Evolutionary conservation across 2,113 vertebrate species (phyloP), one percentile per base, ranked within the genome.

Genomic region (Anolis sagrei): DNA sequence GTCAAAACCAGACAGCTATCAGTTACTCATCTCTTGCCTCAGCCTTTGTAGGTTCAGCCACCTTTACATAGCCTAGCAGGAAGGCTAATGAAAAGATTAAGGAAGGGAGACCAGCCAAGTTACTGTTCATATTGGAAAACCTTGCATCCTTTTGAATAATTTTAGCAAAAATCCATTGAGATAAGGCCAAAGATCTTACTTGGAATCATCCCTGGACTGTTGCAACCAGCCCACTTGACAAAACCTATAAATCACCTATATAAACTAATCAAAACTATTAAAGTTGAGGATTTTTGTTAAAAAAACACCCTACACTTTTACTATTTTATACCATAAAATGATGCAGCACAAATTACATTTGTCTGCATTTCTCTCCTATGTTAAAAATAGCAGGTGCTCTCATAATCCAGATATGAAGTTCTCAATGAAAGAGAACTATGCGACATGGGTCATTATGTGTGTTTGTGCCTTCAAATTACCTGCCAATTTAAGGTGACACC

Each of bases 221-320:
- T 90, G 81, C 78, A 76, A 70, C 14, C 85, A 84, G 81, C 85
- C 82, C 32, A 75, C 88, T 84, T 36, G 68, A 85, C 62, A 78
- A 79, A 2, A 79, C 81, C 81, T 92, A 93, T 48, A 19, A 34
- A 73, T 61, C 13, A 74, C 27, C 25, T 7, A 27, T 32, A 75
- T 80, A 75, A 76, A 25, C 44, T 16, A 23, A 51, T 16, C 18
- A 79, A 16, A 32, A 36, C 16, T 75, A 81, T 64, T 14, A 18
- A 39, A 44, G 39, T 4, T 44, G 39, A 4, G 39, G 39, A 44
- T 44, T 44, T 44, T n/a, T n/a, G n/a, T n/a, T n/a, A n/a, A 44
- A 44, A 44, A 44, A 44, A 44, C 2, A 44, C 39, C 5, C 39
- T 5, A 44, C 39, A 44, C 39, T 4, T 44, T 44, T 44, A 44